Evolutionary conservation across 2,888 invertebrate genomes (phyloP).

Genomic region (Archips crataeganus): DNA sequence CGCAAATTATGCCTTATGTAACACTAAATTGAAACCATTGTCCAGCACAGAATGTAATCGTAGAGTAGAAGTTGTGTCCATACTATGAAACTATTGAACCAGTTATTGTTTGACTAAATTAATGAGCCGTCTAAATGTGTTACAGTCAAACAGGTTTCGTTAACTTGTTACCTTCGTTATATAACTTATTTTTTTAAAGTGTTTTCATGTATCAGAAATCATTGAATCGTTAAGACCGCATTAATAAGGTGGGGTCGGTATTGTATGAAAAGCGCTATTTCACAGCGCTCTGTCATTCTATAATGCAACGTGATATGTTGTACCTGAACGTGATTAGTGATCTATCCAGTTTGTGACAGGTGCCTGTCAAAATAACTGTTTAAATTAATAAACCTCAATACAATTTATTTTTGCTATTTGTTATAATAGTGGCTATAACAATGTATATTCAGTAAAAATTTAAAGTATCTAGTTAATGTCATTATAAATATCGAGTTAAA

Average conservation of each 20-base stretch:
- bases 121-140: constrained; percentile 45
- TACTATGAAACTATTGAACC: constrained; percentile 56
- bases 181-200: constrained; percentile 30
- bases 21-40: constrained; percentile 25
- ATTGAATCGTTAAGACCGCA: constrained; percentile 33
- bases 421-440: too few species aligned
- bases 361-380: constrained; percentile 25
- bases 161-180: constrained; percentile 49
- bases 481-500: too few species aligned
- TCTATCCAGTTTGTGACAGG: constrained; percentile 6
- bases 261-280: constrained; percentile 7
- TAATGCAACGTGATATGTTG: constrained; percentile 31
- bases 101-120: constrained; percentile 53
- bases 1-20: constrained; percentile 26
- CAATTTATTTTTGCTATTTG: too few species aligned
- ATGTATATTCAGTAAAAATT: too few species aligned
- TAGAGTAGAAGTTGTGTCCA: constrained; percentile 46
- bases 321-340: neutral
- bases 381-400: neutral
- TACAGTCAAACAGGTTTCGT: constrained; percentile 50
- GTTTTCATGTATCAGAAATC: constrained; percentile 30
- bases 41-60: constrained; percentile 31
- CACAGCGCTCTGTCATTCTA: constrained; percentile 14
- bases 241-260: constrained; percentile 23
- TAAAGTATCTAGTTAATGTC: too few species aligned